These are phyloP conservation scores for Caiman crocodilus DNA, from an alignment of 2,797 vertebrate species.

Conservation along the genomic window DNA sequence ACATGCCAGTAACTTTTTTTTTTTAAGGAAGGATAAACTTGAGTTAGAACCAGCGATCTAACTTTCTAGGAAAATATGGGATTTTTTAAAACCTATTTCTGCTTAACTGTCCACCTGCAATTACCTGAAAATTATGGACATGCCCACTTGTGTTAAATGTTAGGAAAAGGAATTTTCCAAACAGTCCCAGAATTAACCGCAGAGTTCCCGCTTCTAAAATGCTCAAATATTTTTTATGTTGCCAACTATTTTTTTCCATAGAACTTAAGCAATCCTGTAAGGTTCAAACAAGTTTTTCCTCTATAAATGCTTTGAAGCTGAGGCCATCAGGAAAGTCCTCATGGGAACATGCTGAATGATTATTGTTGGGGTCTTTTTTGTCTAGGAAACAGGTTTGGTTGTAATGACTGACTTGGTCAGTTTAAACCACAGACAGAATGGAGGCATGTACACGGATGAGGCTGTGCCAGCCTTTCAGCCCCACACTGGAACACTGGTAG, in stretches of 20 bases:
- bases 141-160: background rate
- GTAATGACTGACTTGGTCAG: conserved; percentile 95
- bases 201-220: background rate
- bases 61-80: background rate
- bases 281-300: background rate
- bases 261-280: background rate
- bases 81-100: background rate
- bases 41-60: background rate
- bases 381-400: conserved; percentile 92
- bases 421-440: conserved; percentile 92
- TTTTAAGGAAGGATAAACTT: background rate
- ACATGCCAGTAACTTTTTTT: background rate
- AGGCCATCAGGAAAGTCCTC: background rate
- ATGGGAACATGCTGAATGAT: background rate
- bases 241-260: background rate
- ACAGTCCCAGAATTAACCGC: background rate
- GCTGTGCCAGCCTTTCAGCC: conserved; percentile 93
- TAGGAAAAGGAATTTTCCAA: conserved; percentile 15
- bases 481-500: conserved; percentile 88
- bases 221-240: background rate
- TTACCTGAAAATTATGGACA: background rate
- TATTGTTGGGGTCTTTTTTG: conserved; percentile 13
- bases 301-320: accelerated
- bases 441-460: conserved; percentile 93
- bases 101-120: conserved; percentile 7